Evolutionary conservation across 2,113 vertebrate genomes (phyloP).

Genomic region (Trinectes maculatus): DNA sequence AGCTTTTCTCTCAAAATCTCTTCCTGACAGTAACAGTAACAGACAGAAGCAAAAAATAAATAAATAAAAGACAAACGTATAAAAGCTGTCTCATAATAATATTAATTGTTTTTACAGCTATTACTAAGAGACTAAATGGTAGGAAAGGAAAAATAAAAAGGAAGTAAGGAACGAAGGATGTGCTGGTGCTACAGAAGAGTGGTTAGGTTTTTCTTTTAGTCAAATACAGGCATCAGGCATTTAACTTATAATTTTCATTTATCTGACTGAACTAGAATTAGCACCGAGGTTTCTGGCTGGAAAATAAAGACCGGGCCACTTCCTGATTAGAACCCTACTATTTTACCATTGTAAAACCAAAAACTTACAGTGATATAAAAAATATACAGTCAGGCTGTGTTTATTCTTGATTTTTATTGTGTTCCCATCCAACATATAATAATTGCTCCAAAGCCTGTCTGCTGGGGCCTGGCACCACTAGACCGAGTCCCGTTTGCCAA

Average conservation of each 20-base stretch:
- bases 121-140: background rate
- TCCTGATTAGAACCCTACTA: too few relatives aligned
- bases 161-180: background rate
- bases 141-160: background rate
- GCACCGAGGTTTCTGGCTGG: background rate
- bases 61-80: background rate
- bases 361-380: too few relatives aligned
- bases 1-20: background rate
- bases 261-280: background rate
- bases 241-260: conserved; percentile 6
- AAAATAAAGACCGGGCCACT: background rate
- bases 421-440: background rate
- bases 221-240: conserved; percentile 9
- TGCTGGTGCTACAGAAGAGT: background rate
- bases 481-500: too few relatives aligned
- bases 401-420: background rate
- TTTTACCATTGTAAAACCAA: background rate
- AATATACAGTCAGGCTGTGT: background rate
- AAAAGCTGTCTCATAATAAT: conserved; percentile 9
- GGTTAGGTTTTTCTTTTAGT: background rate
- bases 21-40: too few relatives aligned
- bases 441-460: background rate
- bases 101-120: conserved; percentile 27
- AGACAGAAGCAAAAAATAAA: background rate
- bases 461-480: too few relatives aligned